A percentile compares a stretch with the other conserved stretches of the same genome.
These are phyloP conservation scores for Drosophila athabasca DNA, from an alignment of 1,140 invertebrate species.

Conservation along the genomic window DNA sequence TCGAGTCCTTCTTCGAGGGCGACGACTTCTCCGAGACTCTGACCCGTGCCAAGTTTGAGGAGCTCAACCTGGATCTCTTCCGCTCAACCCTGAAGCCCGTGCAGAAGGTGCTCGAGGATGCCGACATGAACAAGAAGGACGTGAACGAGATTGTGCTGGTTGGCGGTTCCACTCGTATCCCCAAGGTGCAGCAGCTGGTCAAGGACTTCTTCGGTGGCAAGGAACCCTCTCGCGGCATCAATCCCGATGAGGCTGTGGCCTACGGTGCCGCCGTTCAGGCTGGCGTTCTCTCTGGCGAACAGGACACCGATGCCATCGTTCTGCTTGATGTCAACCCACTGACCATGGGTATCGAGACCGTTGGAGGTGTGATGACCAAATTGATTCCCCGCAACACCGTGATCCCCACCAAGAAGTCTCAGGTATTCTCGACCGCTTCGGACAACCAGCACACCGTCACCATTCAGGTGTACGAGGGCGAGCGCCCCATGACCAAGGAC, in stretches of 20 bases:
- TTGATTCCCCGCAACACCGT: slow-evolving; percentile 99
- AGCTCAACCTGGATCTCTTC: slow-evolving; percentile 99
- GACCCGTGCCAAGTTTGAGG: slow-evolving; percentile 99
- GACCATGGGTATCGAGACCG: slow-evolving; percentile 99
- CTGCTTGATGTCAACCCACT: slow-evolving; percentile 98
- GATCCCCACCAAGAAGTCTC: slow-evolving; percentile 99
- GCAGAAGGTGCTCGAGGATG: slow-evolving; percentile 98
- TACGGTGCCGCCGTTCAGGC: slow-evolving; percentile 99
- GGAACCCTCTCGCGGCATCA: slow-evolving; percentile 98
- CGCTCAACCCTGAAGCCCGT: slow-evolving; percentile 99
- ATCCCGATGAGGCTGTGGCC: slow-evolving; percentile 99
- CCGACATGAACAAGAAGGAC: slow-evolving; percentile 99
- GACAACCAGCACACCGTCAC: slow-evolving; percentile 99
- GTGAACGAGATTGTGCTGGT: slow-evolving; percentile 99
- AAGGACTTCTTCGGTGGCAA: slow-evolving; percentile 99
- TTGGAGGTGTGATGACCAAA: slow-evolving; percentile 99
- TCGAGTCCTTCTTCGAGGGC: slow-evolving; percentile 99
- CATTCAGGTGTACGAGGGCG: slow-evolving; percentile 98
- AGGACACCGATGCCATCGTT: slow-evolving; percentile 98
- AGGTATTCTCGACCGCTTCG: slow-evolving; percentile 99
- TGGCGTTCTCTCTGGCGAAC: slow-evolving; percentile 94
- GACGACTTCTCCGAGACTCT: slow-evolving; percentile 99
- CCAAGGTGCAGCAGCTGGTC: slow-evolving; percentile 99
- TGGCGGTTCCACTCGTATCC: slow-evolving; percentile 99
- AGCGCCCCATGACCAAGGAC: slow-evolving; percentile 99